phyloP scores from a whole-genome alignment of 2,888 invertebrate species.

The Trichopria drosophilae region DNA sequence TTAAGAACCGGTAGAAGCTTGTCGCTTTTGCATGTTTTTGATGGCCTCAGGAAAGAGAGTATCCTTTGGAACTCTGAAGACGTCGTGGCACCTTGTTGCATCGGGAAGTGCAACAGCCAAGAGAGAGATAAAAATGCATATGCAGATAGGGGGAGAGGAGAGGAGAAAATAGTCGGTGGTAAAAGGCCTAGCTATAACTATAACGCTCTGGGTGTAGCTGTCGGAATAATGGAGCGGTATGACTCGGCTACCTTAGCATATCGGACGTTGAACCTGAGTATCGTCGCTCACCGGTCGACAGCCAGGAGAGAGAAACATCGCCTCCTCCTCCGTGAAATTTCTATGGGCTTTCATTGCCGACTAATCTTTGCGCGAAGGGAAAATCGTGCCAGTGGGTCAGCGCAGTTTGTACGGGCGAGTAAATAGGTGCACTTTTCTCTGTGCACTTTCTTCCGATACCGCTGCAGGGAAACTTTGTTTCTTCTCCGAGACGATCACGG shows the following conservation, averaged over 20 bases:
- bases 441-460: constrained; percentile 37
- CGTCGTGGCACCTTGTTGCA: too few relatives aligned
- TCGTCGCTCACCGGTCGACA: background rate
- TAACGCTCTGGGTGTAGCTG: too few relatives aligned
- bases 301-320: background rate
- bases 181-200: too few relatives aligned
- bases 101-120: too few relatives aligned
- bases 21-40: too few relatives aligned
- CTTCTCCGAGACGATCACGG: constrained; percentile 11
- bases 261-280: constrained; percentile 35
- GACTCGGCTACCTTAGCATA: constrained; percentile 28
- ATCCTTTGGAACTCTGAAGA: too few relatives aligned
- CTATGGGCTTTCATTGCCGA: constrained; percentile 40
- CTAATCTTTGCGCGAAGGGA: constrained; percentile 44
- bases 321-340: constrained; percentile 33
- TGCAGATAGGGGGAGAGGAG: too few relatives aligned
- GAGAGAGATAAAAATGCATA: too few relatives aligned
- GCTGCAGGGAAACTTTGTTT: constrained; percentile 40
- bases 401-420: constrained; percentile 36
- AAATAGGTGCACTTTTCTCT: constrained; percentile 42
- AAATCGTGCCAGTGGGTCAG: constrained; percentile 44
- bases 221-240: constrained; percentile 26
- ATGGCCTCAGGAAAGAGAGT: too few relatives aligned
- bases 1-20: too few relatives aligned
- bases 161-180: too few relatives aligned